These are phyloP conservation scores for Habrosyne pyritoides DNA, from an alignment of 2,888 invertebrate genomes.

Conservation along the genomic window DNA sequence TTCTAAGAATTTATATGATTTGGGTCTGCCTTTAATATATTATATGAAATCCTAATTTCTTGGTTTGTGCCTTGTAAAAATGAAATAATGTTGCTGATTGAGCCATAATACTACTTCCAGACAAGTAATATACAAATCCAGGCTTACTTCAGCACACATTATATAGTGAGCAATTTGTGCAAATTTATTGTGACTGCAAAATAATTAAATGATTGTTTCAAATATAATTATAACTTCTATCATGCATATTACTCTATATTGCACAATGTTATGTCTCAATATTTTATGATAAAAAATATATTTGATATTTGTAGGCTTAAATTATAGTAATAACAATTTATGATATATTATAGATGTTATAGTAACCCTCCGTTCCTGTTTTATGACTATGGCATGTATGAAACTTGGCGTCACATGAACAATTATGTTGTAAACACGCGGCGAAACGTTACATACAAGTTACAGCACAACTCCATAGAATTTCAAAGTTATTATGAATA, in stretches of 20 bases:
- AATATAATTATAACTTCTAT: slow-evolving; percentile 64
- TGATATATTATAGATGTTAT: neutral
- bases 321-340: slow-evolving; percentile 23
- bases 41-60: slow-evolving; percentile 40
- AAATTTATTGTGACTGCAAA: slow-evolving; percentile 74
- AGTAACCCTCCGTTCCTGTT: neutral
- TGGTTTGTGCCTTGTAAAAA: slow-evolving; percentile 77
- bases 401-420: neutral
- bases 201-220: slow-evolving; percentile 73
- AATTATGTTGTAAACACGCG: neutral
- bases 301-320: slow-evolving; percentile 55
- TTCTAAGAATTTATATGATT: neutral
- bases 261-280: slow-evolving; percentile 82
- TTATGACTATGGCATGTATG: neutral
- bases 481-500: neutral
- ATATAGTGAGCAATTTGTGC: slow-evolving; percentile 67
- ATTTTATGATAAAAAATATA: slow-evolving; percentile 72
- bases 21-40: neutral
- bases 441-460: neutral
- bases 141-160: slow-evolving; percentile 43
- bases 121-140: slow-evolving; percentile 25
- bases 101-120: slow-evolving; percentile 32
- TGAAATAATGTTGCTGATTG: slow-evolving; percentile 53
- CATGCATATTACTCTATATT: slow-evolving; percentile 72
- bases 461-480: neutral